Evolutionary conservation across 2,888 invertebrate species (phyloP).

Genomic region (Dolichopus griseipennis): DNA sequence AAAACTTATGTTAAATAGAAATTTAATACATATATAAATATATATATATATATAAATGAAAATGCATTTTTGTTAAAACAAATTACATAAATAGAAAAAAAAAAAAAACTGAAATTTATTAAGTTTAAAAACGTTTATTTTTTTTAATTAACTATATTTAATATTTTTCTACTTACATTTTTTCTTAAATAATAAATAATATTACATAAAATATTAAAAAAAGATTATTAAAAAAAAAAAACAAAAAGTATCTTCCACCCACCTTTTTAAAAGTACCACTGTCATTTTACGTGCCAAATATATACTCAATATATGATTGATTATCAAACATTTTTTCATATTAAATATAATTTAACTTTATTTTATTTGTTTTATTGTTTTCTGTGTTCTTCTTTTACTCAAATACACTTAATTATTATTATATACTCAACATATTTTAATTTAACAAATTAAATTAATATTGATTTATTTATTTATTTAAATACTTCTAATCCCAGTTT

Average conservation of each 20-base stretch:
- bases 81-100: background rate
- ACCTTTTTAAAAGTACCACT: constrained; percentile 1
- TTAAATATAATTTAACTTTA: background rate
- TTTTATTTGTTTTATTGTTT: background rate
- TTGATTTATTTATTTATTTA: no score
- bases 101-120: background rate
- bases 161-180: background rate
- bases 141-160: background rate
- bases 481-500: no score
- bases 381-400: background rate
- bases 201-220: background rate
- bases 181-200: background rate
- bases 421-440: background rate
- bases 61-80: constrained; percentile 5
- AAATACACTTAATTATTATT: background rate
- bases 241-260: background rate
- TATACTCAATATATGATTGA: background rate
- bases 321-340: background rate
- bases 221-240: background rate
- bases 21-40: background rate
- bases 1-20: background rate
- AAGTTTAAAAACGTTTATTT: background rate
- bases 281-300: constrained; percentile 2
- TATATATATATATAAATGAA: background rate
- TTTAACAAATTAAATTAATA: no score